phyloP scores from a whole-genome alignment of 2,113 vertebrate species.

The Anhinga rufa region DNA sequence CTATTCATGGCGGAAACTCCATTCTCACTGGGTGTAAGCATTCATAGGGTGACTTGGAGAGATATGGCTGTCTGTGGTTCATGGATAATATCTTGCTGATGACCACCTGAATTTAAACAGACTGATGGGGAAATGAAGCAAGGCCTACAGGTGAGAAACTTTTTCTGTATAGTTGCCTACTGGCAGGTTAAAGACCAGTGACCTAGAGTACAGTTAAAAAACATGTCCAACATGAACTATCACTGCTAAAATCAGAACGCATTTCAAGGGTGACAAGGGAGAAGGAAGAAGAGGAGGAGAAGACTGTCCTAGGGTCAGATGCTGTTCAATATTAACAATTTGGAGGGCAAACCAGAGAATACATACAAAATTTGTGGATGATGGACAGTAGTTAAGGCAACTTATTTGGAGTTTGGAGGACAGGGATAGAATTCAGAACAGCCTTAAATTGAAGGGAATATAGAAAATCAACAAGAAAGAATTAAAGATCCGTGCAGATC shows the following conservation, averaged over 20 bases:
- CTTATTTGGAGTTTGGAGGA: neutral
- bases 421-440: neutral
- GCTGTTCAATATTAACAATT: neutral
- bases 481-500: neutral
- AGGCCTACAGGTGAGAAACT: neutral
- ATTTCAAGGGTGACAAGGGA: neutral
- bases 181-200: neutral
- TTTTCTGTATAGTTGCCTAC: neutral
- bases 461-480: neutral
- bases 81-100: neutral
- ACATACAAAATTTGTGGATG: neutral
- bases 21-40: neutral
- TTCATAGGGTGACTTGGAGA: neutral
- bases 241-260: neutral
- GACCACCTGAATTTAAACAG: neutral
- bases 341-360: neutral
- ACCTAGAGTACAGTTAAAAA: neutral
- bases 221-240: neutral
- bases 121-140: neutral
- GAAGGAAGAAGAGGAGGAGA: neutral
- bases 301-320: neutral
- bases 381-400: neutral
- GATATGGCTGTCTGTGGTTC: neutral
- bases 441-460: neutral
- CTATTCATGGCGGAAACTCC: neutral